These are phyloP conservation scores for Hybognathus amarus DNA, from an alignment of 2,797 vertebrate genomes.

Conservation along the genomic window DNA sequence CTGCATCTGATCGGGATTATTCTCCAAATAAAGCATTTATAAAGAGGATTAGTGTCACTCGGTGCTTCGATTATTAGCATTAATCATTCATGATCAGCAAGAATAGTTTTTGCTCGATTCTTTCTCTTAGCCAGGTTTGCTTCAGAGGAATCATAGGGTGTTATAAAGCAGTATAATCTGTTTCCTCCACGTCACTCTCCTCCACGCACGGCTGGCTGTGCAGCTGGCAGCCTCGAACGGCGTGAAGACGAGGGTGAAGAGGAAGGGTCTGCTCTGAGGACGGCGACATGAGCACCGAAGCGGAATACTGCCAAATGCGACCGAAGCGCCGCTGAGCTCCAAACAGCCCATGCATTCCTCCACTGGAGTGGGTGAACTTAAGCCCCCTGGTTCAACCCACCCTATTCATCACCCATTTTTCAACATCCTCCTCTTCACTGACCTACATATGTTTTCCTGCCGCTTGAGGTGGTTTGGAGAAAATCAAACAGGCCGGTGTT, in stretches of 20 bases:
- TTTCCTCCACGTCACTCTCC: slow-evolving; percentile 54
- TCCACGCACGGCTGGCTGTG: slow-evolving; percentile 50
- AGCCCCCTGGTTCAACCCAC: slow-evolving; percentile 26
- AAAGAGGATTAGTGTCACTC: slow-evolving; percentile 36
- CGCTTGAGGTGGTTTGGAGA: slow-evolving; percentile 66
- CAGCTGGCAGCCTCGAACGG: slow-evolving; percentile 47
- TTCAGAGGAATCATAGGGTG: not conserved
- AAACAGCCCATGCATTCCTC: slow-evolving; percentile 43
- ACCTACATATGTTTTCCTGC: slow-evolving; percentile 61
- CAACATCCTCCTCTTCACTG: slow-evolving; percentile 51
- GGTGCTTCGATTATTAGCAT: not conserved
- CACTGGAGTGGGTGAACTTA: slow-evolving; percentile 23
- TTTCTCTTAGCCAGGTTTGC: not conserved
- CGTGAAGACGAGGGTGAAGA: slow-evolving; percentile 53
- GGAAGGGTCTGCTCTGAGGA: slow-evolving; percentile 51
- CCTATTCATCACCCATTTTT: slow-evolving; percentile 37
- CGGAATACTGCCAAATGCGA: slow-evolving; percentile 72
- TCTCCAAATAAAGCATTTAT: slow-evolving; percentile 60
- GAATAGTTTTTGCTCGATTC: not conserved
- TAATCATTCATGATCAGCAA: slow-evolving; percentile 10
- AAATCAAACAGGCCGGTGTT: slow-evolving; percentile 66
- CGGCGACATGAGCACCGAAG: slow-evolving; percentile 58
- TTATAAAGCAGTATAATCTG: slow-evolving; percentile 38
- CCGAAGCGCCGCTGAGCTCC: slow-evolving; percentile 60
- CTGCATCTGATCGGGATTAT: slow-evolving; percentile 6